Percentiles rank a stretch among this genome's conserved stretches.
These are phyloP conservation scores for Hylaeus volcanicus DNA, from an alignment of 1,140 invertebrate genomes.

Conservation along the genomic window DNA sequence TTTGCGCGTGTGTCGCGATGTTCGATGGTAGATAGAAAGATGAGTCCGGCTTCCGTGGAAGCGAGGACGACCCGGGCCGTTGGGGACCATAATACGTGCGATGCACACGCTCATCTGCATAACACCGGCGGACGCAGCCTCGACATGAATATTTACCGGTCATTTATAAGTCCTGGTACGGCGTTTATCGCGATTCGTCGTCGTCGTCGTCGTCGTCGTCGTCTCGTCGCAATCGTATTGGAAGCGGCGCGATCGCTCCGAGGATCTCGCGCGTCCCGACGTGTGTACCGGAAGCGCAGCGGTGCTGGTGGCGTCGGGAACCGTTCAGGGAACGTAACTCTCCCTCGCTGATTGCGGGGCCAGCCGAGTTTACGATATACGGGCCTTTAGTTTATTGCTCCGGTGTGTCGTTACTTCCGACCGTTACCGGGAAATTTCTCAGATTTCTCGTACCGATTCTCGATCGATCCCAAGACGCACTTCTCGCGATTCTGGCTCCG, in stretches of 20 bases:
- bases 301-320: not conserved
- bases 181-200: constrained; percentile 53
- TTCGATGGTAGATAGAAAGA: constrained; percentile 65
- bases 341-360: constrained; percentile 6
- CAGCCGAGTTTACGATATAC: constrained; percentile 22
- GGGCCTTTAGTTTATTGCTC: constrained; percentile 7
- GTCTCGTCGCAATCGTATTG: constrained; percentile 11
- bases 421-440: not conserved
- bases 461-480: not conserved
- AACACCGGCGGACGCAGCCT: constrained; percentile 66
- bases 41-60: constrained; percentile 63
- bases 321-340: constrained; percentile 14
- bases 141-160: constrained; percentile 71
- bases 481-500: not conserved
- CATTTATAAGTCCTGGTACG: constrained; percentile 58
- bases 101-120: constrained; percentile 63
- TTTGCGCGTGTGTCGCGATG: constrained; percentile 54
- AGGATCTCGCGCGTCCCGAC: constrained; percentile 20
- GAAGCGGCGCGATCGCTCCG: constrained; percentile 20
- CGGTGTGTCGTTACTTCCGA: not conserved
- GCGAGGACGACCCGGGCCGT: constrained; percentile 44
- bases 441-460: not conserved
- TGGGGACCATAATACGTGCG: constrained; percentile 47
- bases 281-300: constrained; percentile 32
- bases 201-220: not conserved